Evolutionary conservation across 2,797 vertebrate species (phyloP).

Genomic region (Emydoidea blandingii): DNA sequence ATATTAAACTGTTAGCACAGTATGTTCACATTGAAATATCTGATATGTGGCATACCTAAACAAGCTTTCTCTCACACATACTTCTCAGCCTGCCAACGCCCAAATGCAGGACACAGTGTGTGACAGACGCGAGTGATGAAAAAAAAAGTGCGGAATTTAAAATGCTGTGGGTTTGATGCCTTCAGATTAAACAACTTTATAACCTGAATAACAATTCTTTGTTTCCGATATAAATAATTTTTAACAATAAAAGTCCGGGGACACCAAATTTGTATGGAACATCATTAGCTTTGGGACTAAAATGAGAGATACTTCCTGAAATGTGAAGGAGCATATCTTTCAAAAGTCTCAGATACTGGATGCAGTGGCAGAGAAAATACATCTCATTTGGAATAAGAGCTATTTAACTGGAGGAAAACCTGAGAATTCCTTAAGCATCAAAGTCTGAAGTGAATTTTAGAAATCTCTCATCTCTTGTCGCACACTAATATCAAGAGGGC

Average conservation of each 20-base stretch:
- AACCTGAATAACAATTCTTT: neutral
- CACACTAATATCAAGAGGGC: slow-evolving; percentile 45
- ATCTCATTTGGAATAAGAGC: slow-evolving; percentile 11
- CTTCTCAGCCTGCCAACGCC: neutral
- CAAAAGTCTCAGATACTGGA: slow-evolving; percentile 12
- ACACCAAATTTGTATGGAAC: neutral
- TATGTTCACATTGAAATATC: slow-evolving; percentile 5
- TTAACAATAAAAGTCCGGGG: slow-evolving; percentile 25
- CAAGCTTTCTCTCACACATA: neutral
- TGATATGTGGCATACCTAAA: rapidly evolving
- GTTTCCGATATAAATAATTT: neutral
- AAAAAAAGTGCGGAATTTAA: neutral
- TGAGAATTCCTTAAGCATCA: slow-evolving; percentile 20
- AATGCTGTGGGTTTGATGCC: neutral
- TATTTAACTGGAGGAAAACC: slow-evolving; percentile 6
- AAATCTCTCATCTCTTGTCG: slow-evolving; percentile 53
- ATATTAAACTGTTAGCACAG: neutral
- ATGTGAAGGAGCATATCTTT: neutral
- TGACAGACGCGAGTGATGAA: neutral
- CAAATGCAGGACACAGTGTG: neutral
- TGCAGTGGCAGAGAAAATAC: slow-evolving; percentile 5
- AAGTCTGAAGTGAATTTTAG: slow-evolving; percentile 30
- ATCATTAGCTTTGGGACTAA: slow-evolving; percentile 51
- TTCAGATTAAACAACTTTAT: neutral
- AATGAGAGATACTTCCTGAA: slow-evolving; percentile 38